Conservation (phyloP, 2,888 invertebrate species). For the Buathra laborator region DNA sequence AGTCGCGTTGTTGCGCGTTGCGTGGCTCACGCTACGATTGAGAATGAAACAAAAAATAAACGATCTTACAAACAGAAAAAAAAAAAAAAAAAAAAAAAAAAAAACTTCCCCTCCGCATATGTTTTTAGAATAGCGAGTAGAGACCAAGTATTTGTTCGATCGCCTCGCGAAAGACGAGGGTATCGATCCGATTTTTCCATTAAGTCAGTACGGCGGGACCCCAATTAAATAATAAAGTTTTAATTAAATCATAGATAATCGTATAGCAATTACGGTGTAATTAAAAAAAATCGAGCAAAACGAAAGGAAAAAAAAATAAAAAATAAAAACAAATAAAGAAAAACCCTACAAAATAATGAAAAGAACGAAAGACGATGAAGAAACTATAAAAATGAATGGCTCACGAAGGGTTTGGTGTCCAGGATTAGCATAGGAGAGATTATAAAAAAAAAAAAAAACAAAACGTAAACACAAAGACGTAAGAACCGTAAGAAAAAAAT, state of each 20-base stretch:
- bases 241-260: slow-evolving; percentile 81
- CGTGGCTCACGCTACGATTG: slow-evolving; percentile 29
- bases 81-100: slow-evolving; percentile 20
- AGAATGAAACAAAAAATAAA: slow-evolving; percentile 10
- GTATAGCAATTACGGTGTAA: slow-evolving; percentile 64
- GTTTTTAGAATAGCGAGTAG: slow-evolving; percentile 43
- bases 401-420: slow-evolving; percentile 59
- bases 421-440: slow-evolving; percentile 63
- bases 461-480: slow-evolving; percentile 41
- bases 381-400: slow-evolving; percentile 50
- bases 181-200: slow-evolving; percentile 57
- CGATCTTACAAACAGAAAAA: background rate
- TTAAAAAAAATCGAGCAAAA: slow-evolving; percentile 39
- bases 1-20: slow-evolving; percentile 25
- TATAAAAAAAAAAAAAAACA: slow-evolving; percentile 44
- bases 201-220: slow-evolving; percentile 81
- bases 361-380: slow-evolving; percentile 1
- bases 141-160: slow-evolving; percentile 59
- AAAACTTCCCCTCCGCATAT: slow-evolving; percentile 34
- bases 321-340: slow-evolving; percentile 1
- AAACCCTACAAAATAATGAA: background rate
- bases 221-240: slow-evolving; percentile 75
- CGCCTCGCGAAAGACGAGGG: slow-evolving; percentile 29
- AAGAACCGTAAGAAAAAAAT: slow-evolving; percentile 57
- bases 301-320: background rate